phyloP scores from a whole-genome alignment of 1,140 invertebrate species.

The Lasioglossum albipes region DNA sequence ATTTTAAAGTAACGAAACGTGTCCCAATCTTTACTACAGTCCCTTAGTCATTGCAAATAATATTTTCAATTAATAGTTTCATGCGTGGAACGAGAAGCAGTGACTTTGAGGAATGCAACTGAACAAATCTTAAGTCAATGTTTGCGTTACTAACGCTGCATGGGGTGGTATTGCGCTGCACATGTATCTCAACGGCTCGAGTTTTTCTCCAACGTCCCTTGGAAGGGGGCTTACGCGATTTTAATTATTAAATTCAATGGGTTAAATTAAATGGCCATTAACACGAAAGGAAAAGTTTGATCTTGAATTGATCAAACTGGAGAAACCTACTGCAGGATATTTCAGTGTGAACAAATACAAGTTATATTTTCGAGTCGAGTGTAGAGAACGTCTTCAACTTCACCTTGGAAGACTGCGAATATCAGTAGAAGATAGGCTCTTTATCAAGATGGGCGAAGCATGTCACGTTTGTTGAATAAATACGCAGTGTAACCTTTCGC shows the following conservation, averaged over 20 bases:
- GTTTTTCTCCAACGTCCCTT: background rate
- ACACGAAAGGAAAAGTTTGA: too few relatives aligned
- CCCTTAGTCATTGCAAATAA: too few relatives aligned
- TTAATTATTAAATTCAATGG: background rate
- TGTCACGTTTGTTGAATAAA: conserved; percentile 37
- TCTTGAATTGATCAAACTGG: too few relatives aligned
- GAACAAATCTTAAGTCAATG: background rate
- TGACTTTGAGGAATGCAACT: background rate
- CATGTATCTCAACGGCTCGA: background rate
- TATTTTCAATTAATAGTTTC: too few relatives aligned
- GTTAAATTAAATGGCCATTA: too few relatives aligned
- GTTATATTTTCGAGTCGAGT: background rate
- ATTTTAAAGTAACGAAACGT: too few relatives aligned
- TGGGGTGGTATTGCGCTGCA: background rate
- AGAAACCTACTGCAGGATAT: too few relatives aligned
- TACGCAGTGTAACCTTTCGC: conserved; percentile 42
- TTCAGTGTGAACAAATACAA: too few relatives aligned
- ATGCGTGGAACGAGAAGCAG: background rate
- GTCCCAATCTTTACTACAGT: too few relatives aligned
- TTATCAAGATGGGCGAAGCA: conserved; percentile 33
- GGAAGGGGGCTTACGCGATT: background rate
- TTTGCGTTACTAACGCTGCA: background rate
- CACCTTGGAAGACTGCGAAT: background rate
- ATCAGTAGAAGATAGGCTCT: background rate
- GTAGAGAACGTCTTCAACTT: background rate